phyloP scores from a whole-genome alignment of 2,888 invertebrate species.

The Drosophila melanosoma region DNA sequence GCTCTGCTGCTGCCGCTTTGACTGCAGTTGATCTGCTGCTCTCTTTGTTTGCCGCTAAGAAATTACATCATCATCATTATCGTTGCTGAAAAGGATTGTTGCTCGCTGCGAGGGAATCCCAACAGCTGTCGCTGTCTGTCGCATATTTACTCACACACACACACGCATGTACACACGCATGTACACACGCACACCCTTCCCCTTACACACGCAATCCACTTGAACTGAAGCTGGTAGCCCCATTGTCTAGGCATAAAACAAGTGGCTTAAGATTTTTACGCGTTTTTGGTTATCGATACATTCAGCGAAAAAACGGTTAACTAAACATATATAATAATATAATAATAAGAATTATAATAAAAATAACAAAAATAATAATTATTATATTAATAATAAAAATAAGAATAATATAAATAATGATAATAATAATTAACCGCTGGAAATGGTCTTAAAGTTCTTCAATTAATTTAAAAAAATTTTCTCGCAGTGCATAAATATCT shows the following conservation, averaged over 20 bases:
- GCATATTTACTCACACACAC: conserved; percentile 13
- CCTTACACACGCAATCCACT: conserved; percentile 28
- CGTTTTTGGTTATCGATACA: conserved; percentile 38
- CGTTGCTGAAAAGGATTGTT: conserved; percentile 67
- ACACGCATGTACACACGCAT: conserved; percentile 5
- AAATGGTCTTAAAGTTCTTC: not conserved
- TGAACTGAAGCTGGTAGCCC: conserved; percentile 39
- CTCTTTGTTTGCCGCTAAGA: conserved; percentile 53
- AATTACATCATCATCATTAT: conserved; percentile 67
- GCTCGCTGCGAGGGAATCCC: conserved; percentile 66
- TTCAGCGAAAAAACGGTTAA: conserved; percentile 31
- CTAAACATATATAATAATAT: not conserved
- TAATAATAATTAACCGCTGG: no score
- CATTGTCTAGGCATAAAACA: conserved; percentile 71
- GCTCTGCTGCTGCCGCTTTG: conserved; percentile 5
- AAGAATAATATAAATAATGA: not conserved
- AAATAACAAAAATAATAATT: not conserved
- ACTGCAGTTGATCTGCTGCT: conserved; percentile 56
- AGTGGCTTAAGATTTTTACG: conserved; percentile 59
- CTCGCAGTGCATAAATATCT: conserved; percentile 31
- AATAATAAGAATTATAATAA: no score
- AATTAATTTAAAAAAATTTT: not conserved
- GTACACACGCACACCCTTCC: conserved; percentile 1
- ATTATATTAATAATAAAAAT: not conserved
- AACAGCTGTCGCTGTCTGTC: conserved; percentile 71